Percentiles rank a stretch among this genome's conserved stretches.
These are phyloP conservation scores for Amblyraja radiata DNA, from an alignment of 2,797 vertebrate species.

Conservation along the genomic window DNA sequence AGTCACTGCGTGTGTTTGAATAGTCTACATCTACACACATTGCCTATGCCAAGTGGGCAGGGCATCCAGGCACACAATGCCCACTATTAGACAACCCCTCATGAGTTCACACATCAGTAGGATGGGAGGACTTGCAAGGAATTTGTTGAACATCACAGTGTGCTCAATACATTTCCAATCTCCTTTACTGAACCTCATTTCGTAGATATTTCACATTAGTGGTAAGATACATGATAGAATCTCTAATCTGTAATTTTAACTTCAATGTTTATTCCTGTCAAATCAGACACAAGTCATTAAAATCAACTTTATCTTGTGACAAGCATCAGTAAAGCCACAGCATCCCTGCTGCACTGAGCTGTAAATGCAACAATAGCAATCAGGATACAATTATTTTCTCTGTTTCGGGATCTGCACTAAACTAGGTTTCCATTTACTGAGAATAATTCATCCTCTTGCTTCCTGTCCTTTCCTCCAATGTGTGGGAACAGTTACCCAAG, in stretches of 20 bases:
- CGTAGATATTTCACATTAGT: too few relatives aligned
- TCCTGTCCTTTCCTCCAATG: background rate
- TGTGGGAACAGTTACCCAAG: background rate
- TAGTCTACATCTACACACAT: too few relatives aligned
- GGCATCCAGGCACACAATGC: too few relatives aligned
- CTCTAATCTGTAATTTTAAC: background rate
- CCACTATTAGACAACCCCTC: too few relatives aligned
- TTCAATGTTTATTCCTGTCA: background rate
- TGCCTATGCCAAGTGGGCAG: too few relatives aligned
- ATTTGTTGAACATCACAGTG: too few relatives aligned
- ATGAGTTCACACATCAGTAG: too few relatives aligned
- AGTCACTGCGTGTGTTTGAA: too few relatives aligned
- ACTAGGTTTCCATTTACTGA: background rate
- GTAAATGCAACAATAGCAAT: background rate
- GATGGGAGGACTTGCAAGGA: too few relatives aligned
- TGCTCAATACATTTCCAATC: too few relatives aligned
- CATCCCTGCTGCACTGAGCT: background rate
- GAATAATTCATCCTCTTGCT: background rate
- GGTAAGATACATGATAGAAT: too few relatives aligned
- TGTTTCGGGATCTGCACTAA: background rate
- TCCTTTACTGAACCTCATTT: too few relatives aligned
- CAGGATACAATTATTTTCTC: background rate
- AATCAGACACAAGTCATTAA: background rate
- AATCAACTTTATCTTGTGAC: background rate
- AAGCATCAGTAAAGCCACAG: background rate